A percentile compares a stretch with the other conserved stretches of the same genome.
These are phyloP conservation scores for Latheticus oryzae DNA, from an alignment of 2,888 invertebrate species.

Conservation along the genomic window DNA sequence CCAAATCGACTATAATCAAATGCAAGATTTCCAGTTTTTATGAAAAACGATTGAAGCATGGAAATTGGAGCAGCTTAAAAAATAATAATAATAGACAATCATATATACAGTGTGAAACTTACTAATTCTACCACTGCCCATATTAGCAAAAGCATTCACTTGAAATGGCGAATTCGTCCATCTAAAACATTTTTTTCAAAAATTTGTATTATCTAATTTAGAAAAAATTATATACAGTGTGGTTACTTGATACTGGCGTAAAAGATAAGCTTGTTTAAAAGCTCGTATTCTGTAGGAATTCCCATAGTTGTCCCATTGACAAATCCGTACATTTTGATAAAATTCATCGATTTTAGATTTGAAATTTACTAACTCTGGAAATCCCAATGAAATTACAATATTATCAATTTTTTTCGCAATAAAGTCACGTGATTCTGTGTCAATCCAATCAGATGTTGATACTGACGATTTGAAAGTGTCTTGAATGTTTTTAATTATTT, in stretches of 20 bases:
- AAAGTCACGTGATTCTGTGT: constrained; percentile 64
- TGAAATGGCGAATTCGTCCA: constrained; percentile 67
- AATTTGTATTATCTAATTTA: constrained; percentile 1
- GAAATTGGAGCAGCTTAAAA: constrained; percentile 59
- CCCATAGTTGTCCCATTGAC: constrained; percentile 62
- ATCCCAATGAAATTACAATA: constrained; percentile 62
- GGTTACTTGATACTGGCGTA: constrained; percentile 37
- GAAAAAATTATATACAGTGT: constrained; percentile 14
- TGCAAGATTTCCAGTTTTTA: constrained; percentile 56
- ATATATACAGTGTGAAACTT: background rate
- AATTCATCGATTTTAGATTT: constrained; percentile 55
- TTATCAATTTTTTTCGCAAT: constrained; percentile 67
- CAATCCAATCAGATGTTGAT: constrained; percentile 68
- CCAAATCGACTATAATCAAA: constrained; percentile 71
- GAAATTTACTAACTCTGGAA: constrained; percentile 56
- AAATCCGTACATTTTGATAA: constrained; percentile 60
- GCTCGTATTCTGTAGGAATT: constrained; percentile 59
- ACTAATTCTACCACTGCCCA: constrained; percentile 66
- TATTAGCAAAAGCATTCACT: constrained; percentile 75
- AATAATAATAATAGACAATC: constrained; percentile 12
- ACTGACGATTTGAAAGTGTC: constrained; percentile 66
- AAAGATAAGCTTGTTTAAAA: constrained; percentile 57
- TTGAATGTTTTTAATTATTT: constrained; percentile 65
- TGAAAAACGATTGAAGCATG: constrained; percentile 59
- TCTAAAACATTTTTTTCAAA: constrained; percentile 54